Percentiles rank a stretch among this genome's conserved stretches.
Evolutionary conservation across 2,113 vertebrate species (phyloP).

Genomic region (Guaruba guarouba): DNA sequence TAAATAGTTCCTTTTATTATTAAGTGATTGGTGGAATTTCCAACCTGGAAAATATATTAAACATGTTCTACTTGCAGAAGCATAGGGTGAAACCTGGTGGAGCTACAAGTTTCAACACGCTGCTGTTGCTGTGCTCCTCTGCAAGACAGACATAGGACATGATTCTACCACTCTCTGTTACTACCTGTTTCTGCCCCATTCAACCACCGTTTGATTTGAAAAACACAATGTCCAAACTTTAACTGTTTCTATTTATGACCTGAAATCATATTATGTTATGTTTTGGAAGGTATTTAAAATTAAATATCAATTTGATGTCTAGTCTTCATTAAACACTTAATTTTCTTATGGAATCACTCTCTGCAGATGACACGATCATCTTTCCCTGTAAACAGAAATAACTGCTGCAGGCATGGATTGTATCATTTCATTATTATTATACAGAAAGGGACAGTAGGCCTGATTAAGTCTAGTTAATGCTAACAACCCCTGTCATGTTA

Average conservation of each 20-base stretch:
- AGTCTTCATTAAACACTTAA: not conserved
- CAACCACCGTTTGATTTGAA: fast-evolving
- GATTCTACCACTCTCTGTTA: fast-evolving
- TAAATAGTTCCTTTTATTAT: not conserved
- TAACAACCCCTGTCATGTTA: not conserved
- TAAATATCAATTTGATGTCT: not conserved
- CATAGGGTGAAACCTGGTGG: not conserved
- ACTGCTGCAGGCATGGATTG: not conserved
- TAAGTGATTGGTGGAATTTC: not conserved
- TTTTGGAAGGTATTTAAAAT: not conserved
- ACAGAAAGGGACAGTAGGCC: conserved; percentile 26
- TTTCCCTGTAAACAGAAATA: not conserved
- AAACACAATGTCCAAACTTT: not conserved
- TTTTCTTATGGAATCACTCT: not conserved
- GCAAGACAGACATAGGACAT: fast-evolving
- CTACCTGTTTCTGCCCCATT: not conserved
- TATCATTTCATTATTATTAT: not conserved
- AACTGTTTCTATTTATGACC: not conserved
- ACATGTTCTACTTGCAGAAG: not conserved
- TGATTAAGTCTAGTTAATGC: conserved; percentile 8
- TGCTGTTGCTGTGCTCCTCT: not conserved
- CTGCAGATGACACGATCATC: not conserved
- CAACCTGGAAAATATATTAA: not conserved
- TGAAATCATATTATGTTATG: fast-evolving
- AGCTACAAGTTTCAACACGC: not conserved